Percentiles rank a stretch among this genome's conserved stretches.
Evolutionary conservation across 2,797 vertebrate genomes (phyloP).

Genomic region (Discoglossus pictus): DNA sequence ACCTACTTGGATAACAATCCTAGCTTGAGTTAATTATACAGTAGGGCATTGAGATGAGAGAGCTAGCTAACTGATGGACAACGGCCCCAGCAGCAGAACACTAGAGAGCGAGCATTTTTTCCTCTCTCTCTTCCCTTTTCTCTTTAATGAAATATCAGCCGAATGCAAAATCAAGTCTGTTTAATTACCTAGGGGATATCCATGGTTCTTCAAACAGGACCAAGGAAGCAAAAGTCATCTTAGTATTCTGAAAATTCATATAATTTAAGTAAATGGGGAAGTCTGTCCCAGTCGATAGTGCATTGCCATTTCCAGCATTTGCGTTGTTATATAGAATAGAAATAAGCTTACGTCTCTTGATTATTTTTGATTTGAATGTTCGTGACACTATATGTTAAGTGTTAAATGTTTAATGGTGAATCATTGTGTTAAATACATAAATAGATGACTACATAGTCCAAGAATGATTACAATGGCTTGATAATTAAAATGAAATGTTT

Average conservation of each 20-base stretch:
- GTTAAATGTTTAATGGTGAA: too few relatives aligned
- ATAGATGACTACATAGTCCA: too few relatives aligned
- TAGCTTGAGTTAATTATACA: slow-evolving; percentile 49
- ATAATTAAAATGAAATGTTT: too few relatives aligned
- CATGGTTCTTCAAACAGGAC: slow-evolving; percentile 49
- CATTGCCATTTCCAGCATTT: slow-evolving; percentile 17
- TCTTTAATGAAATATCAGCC: slow-evolving; percentile 52
- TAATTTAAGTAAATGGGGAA: slow-evolving; percentile 43
- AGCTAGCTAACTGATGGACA: slow-evolving; percentile 39
- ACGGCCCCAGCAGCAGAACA: slow-evolving; percentile 51
- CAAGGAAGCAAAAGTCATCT: slow-evolving; percentile 31
- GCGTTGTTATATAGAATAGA: too few relatives aligned
- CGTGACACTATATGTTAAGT: too few relatives aligned
- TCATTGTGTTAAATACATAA: too few relatives aligned
- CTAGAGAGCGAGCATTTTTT: slow-evolving; percentile 34
- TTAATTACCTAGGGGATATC: slow-evolving; percentile 50
- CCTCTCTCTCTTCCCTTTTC: slow-evolving; percentile 32
- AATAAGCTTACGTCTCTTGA: too few relatives aligned
- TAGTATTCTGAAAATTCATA: slow-evolving; percentile 44
- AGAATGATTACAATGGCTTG: too few relatives aligned
- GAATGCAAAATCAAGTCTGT: too few relatives aligned
- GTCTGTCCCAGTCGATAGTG: slow-evolving; percentile 18
- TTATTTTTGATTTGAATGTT: too few relatives aligned
- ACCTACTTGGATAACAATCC: slow-evolving; percentile 41
- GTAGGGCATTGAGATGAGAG: slow-evolving; percentile 46